These are phyloP conservation scores for Nymphalis urticae DNA, from an alignment of 2,888 invertebrate genomes.

Conservation along the genomic window DNA sequence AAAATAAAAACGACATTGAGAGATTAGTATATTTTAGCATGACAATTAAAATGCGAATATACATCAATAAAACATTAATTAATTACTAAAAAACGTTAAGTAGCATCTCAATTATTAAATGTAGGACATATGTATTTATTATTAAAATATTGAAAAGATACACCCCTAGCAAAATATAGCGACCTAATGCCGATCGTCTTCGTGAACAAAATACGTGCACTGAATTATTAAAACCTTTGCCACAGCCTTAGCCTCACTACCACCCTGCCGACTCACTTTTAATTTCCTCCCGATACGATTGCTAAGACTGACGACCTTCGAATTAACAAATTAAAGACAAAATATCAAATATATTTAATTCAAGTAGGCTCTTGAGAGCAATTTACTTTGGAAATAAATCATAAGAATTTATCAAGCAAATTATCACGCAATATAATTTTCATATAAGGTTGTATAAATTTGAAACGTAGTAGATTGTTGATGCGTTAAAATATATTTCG, in stretches of 20 bases:
- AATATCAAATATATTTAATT: neutral
- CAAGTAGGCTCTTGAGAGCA: too few species aligned
- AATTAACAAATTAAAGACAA: neutral
- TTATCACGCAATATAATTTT: neutral
- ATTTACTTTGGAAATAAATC: neutral
- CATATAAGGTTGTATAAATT: neutral
- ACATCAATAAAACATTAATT: neutral
- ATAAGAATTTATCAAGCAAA: neutral
- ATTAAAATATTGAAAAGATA: conserved; percentile 36
- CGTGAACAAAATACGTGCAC: conserved; percentile 76
- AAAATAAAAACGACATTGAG: conserved; percentile 23
- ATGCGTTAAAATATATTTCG: conserved; percentile 70
- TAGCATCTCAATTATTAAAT: neutral
- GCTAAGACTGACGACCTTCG: conserved; percentile 40
- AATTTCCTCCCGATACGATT: conserved; percentile 42
- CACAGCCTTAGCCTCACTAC: conserved; percentile 40
- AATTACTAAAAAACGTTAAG: neutral
- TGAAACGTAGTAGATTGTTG: conserved; percentile 40
- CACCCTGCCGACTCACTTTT: conserved; percentile 52
- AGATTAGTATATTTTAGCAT: conserved; percentile 42
- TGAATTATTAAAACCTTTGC: conserved; percentile 70
- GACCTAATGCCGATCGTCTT: conserved; percentile 54
- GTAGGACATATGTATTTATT: conserved; percentile 41
- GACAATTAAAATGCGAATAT: neutral
- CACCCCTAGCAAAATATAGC: conserved; percentile 35